Evolutionary conservation across 2,797 vertebrate genomes (phyloP).

Genomic region (Tinamus major): DNA sequence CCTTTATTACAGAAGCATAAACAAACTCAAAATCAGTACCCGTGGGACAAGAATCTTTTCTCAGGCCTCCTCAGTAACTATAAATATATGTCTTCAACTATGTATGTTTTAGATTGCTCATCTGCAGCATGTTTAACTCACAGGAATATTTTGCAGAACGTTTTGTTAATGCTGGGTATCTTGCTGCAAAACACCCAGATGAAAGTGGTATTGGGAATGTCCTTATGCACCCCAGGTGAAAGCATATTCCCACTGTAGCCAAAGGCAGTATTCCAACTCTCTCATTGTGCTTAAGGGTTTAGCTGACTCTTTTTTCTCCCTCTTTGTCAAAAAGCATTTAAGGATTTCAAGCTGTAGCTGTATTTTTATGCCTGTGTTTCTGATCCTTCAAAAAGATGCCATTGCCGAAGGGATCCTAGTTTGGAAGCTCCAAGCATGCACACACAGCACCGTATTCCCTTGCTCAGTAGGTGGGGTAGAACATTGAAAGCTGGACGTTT

Average conservation of each 20-base stretch:
- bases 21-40: background rate
- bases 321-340: background rate
- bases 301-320: background rate
- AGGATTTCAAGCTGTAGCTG: background rate
- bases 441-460: background rate
- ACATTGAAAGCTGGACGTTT: background rate
- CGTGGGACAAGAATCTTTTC: background rate
- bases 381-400: background rate
- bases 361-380: background rate
- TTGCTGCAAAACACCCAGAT: background rate
- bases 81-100: accelerated
- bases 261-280: background rate
- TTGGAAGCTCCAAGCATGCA: background rate
- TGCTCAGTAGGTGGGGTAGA: background rate
- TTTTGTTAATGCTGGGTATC: background rate
- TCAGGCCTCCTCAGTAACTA: background rate
- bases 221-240: background rate
- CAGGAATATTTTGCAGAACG: background rate
- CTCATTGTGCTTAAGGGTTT: background rate
- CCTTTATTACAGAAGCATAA: background rate
- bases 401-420: background rate
- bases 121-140: background rate
- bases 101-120: background rate
- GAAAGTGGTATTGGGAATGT: background rate
- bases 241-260: background rate